phyloP scores from a whole-genome alignment of 2,113 vertebrate species.

The Excalfactoria chinensis region DNA sequence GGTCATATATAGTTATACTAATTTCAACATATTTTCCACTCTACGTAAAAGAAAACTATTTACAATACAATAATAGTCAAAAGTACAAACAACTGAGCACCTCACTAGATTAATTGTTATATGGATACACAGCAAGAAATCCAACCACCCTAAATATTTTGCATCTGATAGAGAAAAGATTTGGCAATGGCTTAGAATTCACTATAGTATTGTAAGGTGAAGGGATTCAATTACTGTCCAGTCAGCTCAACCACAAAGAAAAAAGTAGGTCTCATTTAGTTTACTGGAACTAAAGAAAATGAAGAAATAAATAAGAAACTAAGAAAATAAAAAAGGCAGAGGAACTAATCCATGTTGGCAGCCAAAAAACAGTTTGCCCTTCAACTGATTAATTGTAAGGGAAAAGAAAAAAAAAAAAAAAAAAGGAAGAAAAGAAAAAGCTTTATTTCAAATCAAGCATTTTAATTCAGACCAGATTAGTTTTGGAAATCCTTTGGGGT shows the following conservation, averaged over 20 bases:
- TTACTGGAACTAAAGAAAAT: neutral
- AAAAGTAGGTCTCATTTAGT: neutral
- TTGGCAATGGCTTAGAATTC: neutral
- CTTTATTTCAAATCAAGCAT: neutral
- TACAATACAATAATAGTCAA: neutral
- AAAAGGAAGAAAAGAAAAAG: neutral
- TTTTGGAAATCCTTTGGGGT: neutral
- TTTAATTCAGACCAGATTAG: neutral
- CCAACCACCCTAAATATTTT: neutral
- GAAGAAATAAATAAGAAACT: neutral
- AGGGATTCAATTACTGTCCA: neutral
- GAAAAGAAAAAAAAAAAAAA: neutral
- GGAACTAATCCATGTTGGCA: neutral
- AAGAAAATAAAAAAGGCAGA: neutral
- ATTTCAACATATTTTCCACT: rapidly evolving
- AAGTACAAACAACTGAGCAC: neutral
- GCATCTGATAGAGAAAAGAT: neutral
- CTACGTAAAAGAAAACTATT: neutral
- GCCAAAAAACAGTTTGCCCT: neutral
- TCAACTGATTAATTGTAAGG: neutral
- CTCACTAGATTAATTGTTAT: neutral
- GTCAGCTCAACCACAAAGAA: neutral
- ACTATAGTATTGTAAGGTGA: neutral
- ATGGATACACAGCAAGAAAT: neutral
- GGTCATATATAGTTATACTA: neutral